phyloP scores from a whole-genome alignment of 2,888 invertebrate species.

The Megalurothrips usitatus region DNA sequence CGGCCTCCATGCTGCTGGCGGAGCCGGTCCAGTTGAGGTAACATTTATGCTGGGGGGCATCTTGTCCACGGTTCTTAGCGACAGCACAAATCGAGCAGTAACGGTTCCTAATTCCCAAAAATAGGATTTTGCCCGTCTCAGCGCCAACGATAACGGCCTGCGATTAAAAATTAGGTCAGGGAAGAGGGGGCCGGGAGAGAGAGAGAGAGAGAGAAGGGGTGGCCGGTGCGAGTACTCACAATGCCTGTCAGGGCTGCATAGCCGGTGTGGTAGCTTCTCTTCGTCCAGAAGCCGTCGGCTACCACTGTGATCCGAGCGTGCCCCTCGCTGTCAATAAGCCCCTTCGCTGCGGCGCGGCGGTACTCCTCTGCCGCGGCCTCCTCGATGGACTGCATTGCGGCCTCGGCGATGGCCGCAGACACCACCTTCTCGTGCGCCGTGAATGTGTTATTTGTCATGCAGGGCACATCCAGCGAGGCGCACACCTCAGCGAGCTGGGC shows the following conservation, averaged over 20 bases:
- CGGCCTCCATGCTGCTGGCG: conserved; percentile 43
- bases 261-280: not conserved
- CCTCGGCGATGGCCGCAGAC: too few relatives aligned
- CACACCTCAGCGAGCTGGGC: too few relatives aligned
- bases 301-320: not conserved
- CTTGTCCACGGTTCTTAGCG: conserved; percentile 36
- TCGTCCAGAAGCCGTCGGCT: not conserved
- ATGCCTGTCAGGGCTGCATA: not conserved
- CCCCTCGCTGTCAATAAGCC: not conserved
- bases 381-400: not conserved
- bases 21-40: conserved; percentile 43
- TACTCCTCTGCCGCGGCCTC: not conserved
- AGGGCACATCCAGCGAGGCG: too few relatives aligned
- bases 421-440: too few relatives aligned
- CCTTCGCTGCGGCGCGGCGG: not conserved
- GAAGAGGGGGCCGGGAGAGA: too few relatives aligned
- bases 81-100: conserved; percentile 41
- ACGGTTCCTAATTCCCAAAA: conserved; percentile 42
- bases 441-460: too few relatives aligned
- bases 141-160: conserved; percentile 36
- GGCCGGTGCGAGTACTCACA: not conserved
- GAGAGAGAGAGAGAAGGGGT: too few relatives aligned
- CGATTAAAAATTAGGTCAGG: not conserved
- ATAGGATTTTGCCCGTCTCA: conserved; percentile 39
- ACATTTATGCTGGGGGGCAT: conserved; percentile 39